A percentile compares a stretch with the other conserved stretches of the same genome.
These are phyloP conservation scores for Eretmocerus hayati DNA, from an alignment of 2,888 invertebrate species.

Conservation along the genomic window DNA sequence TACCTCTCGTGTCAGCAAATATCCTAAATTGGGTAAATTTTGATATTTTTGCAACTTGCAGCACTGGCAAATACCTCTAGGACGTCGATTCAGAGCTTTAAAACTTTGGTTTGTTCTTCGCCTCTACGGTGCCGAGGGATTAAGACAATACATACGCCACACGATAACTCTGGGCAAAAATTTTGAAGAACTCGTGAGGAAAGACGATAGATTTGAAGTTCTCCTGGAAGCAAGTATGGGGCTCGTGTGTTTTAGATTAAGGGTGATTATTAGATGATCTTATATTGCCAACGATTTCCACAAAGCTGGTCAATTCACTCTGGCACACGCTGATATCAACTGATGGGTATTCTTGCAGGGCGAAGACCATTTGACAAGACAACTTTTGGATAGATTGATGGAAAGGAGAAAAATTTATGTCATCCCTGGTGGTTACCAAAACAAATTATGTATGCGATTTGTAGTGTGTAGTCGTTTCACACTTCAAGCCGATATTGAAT, in stretches of 20 bases:
- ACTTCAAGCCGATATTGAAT: slow-evolving; percentile 65
- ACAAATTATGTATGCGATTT: slow-evolving; percentile 68
- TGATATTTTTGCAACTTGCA: slow-evolving; percentile 49
- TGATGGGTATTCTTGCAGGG: slow-evolving; percentile 45
- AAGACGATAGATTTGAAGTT: slow-evolving; percentile 73
- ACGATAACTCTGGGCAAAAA: slow-evolving; percentile 68
- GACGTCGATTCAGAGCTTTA: slow-evolving; percentile 78
- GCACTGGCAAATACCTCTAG: slow-evolving; percentile 83
- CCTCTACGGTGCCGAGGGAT: slow-evolving; percentile 71
- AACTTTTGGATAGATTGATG: slow-evolving; percentile 65
- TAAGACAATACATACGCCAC: slow-evolving; percentile 69
- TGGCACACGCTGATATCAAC: neutral
- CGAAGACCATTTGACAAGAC: slow-evolving; percentile 62
- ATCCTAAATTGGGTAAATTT: neutral
- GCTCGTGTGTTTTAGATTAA: slow-evolving; percentile 83
- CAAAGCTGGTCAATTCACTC: too few relatives aligned
- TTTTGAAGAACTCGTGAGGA: slow-evolving; percentile 65
- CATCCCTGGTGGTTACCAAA: slow-evolving; percentile 66
- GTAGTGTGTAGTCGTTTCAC: slow-evolving; percentile 72
- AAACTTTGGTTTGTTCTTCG: slow-evolving; percentile 92
- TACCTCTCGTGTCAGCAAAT: neutral
- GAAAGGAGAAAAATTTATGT: slow-evolving; percentile 73
- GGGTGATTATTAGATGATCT: too few relatives aligned
- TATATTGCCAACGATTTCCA: too few relatives aligned
- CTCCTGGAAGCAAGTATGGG: slow-evolving; percentile 67